Evolutionary conservation across 2,797 vertebrate genomes (phyloP).

Genomic region (Tarsius wallacei): DNA sequence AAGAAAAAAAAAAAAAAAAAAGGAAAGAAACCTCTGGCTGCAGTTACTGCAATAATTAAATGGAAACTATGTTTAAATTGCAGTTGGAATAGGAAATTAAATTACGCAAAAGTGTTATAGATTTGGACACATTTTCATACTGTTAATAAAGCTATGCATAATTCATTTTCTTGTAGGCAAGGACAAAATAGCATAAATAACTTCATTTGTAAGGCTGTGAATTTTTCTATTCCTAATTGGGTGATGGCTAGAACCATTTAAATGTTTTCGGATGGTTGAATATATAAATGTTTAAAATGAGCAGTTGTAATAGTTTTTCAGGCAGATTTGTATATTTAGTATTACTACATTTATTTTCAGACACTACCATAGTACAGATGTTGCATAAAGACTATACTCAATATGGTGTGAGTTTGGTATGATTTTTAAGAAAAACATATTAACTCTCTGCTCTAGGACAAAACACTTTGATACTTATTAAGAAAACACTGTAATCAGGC

Average conservation of each 20-base stretch:
- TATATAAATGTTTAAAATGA: slow-evolving; percentile 83
- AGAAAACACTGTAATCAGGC: not conserved
- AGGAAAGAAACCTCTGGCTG: slow-evolving; percentile 22
- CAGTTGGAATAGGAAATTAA: slow-evolving; percentile 80
- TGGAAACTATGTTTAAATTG: slow-evolving; percentile 79
- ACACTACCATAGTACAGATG: slow-evolving; percentile 63
- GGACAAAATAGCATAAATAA: slow-evolving; percentile 81
- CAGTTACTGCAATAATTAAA: slow-evolving; percentile 81
- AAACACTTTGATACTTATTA: not conserved
- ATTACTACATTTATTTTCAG: slow-evolving; percentile 78
- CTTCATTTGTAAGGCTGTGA: slow-evolving; percentile 80
- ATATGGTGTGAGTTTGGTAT: not conserved
- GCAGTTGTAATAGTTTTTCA: slow-evolving; percentile 78
- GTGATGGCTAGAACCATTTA: slow-evolving; percentile 80
- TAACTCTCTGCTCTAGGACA: slow-evolving; percentile 14
- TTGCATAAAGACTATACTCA: slow-evolving; percentile 67
- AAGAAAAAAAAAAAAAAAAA: not conserved
- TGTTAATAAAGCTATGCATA: slow-evolving; percentile 85
- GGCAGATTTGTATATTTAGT: slow-evolving; percentile 82
- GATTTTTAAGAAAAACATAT: slow-evolving; percentile 57
- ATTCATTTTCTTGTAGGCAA: slow-evolving; percentile 86
- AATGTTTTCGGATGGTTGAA: slow-evolving; percentile 81
- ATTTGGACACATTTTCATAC: slow-evolving; percentile 81
- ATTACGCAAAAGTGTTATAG: slow-evolving; percentile 79
- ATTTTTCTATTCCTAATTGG: slow-evolving; percentile 83